These are phyloP conservation scores for Centrocercus urophasianus DNA, from an alignment of 2,113 vertebrate species.

Conservation along the genomic window DNA sequence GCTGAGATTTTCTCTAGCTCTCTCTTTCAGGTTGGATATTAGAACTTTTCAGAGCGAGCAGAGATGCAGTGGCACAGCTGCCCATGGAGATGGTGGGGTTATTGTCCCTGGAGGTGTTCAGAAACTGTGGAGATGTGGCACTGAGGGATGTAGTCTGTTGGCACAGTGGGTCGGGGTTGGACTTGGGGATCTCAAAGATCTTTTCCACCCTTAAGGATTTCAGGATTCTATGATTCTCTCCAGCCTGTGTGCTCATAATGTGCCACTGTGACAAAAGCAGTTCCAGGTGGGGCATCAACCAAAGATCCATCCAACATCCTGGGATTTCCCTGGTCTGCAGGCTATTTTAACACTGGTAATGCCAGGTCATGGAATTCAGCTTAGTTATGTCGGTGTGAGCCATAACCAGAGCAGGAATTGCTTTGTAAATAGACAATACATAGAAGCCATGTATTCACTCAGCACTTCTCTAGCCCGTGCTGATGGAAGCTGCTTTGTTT, in stretches of 20 bases:
- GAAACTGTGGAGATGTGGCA: too few species aligned
- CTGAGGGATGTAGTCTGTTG: too few species aligned
- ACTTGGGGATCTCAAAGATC: too few species aligned
- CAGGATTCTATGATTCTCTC: background rate
- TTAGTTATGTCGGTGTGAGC: accelerated
- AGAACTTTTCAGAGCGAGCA: too few species aligned
- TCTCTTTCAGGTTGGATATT: too few species aligned
- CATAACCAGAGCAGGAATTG: accelerated
- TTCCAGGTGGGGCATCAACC: background rate
- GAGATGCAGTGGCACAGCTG: too few species aligned
- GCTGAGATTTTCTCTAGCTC: background rate
- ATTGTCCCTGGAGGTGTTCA: too few species aligned
- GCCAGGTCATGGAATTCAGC: background rate
- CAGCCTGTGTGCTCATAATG: background rate
- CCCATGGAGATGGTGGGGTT: too few species aligned
- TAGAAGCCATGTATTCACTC: accelerated
- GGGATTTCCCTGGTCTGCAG: background rate
- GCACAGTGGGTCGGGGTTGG: too few species aligned
- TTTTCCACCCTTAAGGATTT: too few species aligned
- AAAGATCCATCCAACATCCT: background rate
- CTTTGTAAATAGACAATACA: background rate
- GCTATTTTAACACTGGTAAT: background rate
- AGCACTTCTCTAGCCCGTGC: background rate
- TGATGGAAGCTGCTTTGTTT: background rate
- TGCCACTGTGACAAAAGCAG: background rate